A percentile compares a stretch with the other conserved stretches of the same genome.
phyloP scores from a whole-genome alignment of 2,888 invertebrate genomes.

The Chorisops tibialis region DNA sequence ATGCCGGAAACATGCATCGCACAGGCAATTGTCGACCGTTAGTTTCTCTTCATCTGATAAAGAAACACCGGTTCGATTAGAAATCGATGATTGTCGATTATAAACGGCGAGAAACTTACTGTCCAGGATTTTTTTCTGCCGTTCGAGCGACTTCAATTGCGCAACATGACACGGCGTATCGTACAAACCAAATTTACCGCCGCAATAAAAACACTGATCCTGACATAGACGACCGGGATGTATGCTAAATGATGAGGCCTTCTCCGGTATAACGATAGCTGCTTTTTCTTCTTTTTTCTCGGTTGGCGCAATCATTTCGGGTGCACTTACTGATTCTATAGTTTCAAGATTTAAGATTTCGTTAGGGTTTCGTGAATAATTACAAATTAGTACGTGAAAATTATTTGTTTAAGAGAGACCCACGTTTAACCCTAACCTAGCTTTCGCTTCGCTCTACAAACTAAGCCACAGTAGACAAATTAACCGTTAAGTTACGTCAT shows the following conservation, averaged over 20 bases:
- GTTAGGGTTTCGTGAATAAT: too few species aligned
- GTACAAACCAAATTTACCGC: constrained; percentile 80
- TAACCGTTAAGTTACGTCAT: too few species aligned
- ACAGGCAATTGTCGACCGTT: constrained; percentile 78
- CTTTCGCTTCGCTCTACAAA: too few species aligned
- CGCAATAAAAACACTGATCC: constrained; percentile 84
- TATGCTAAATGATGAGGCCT: constrained; percentile 82
- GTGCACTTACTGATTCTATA: not conserved
- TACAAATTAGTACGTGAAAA: too few species aligned
- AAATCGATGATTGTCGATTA: not conserved
- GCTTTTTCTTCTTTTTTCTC: constrained; percentile 50
- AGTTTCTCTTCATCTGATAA: constrained; percentile 71
- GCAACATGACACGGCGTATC: constrained; percentile 86
- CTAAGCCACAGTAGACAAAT: too few species aligned
- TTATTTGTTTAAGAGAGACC: too few species aligned
- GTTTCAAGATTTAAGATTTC: too few species aligned
- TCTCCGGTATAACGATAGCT: constrained; percentile 76
- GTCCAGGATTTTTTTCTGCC: constrained; percentile 75
- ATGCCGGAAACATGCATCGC: constrained; percentile 83
- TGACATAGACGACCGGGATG: constrained; percentile 78
- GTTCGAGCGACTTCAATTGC: constrained; percentile 75
- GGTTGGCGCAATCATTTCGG: constrained; percentile 1
- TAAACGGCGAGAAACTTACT: constrained; percentile 55
- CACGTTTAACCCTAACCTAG: too few species aligned
- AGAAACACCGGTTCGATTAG: not conserved